These are phyloP conservation scores for Corythaixoides concolor DNA, from an alignment of 2,113 vertebrate species.

Conservation along the genomic window DNA sequence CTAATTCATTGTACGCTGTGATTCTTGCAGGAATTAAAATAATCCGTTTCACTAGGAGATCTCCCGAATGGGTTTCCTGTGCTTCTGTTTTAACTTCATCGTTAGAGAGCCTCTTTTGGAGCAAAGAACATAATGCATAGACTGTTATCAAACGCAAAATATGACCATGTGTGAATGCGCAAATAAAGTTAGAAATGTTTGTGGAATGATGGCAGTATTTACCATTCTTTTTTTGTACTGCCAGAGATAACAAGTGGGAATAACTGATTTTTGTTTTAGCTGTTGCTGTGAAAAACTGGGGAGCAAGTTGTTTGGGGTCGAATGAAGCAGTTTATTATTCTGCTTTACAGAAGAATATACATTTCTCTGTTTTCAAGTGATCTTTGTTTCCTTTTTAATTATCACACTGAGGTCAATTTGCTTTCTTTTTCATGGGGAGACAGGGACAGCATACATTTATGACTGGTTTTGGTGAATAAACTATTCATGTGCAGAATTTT, in stretches of 20 bases:
- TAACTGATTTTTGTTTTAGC: constrained; percentile 23
- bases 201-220: constrained; percentile 10
- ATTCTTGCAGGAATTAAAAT: not conserved
- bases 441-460: not conserved
- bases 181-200: constrained; percentile 56
- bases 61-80: constrained; percentile 23
- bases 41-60: not conserved
- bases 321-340: constrained; percentile 31
- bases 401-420: not conserved
- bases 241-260: constrained; percentile 45
- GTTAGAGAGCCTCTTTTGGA: not conserved
- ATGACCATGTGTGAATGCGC: not conserved
- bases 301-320: not conserved
- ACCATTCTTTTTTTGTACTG: constrained; percentile 40
- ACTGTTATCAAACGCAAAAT: constrained; percentile 53
- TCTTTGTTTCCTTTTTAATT: constrained; percentile 49
- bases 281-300: constrained; percentile 1
- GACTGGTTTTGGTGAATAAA: constrained; percentile 21
- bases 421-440: constrained; percentile 14
- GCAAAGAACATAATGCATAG: not conserved
- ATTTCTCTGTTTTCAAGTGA: constrained; percentile 14
- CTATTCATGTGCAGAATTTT: constrained; percentile 15
- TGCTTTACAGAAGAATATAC: not conserved
- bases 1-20: not conserved
- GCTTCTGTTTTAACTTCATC: not conserved